Evolutionary conservation across 2,888 invertebrate species (phyloP), one percentile per base, ranked within the genome.

Genomic region (Omphaloscelis lunosa): DNA sequence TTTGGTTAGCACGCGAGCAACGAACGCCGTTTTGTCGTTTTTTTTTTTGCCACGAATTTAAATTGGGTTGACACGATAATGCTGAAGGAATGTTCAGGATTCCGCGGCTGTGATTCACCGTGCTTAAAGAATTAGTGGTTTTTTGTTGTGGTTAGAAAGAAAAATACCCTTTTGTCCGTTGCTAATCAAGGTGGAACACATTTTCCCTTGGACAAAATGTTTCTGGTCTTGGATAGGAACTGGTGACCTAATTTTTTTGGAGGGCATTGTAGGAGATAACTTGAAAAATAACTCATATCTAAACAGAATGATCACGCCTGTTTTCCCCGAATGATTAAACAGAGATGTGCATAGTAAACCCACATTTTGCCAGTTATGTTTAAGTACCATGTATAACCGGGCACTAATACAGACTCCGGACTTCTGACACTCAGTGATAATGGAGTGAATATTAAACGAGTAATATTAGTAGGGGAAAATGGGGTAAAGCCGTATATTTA

Each of bases 1-100:
- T 93, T 93, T 88, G 91, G 91, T 90, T 91, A 92, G 91, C 96
- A 96, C 96, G 96, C 96, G 90, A 95, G 90, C 92, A 90, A 73
- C 83, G 86, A 87, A 84, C 88, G 86, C 83, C 78, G 73, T 85
- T 85, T 83, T 79, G 86, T 85, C 78, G 77, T 83, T 87, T 86
- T 84, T 87, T 86, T 84, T 85, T 85, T 85, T 67, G 86, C 88
- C 77, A 82, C 88, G 80, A 88, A 80, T 90, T 90, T 77, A 89
- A 87, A 89, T 87, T 89, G 83, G 87, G 87, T 84, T 89, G 87
- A 87, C 88, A 83, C 88, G 89, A 88, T 89, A 89, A 86, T 87
- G 87, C 72, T 86, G 75, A 82, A 82, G 73, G 84, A 88, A 89
- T 89, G 83, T 76, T 77, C 41, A 79, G 74, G 75, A 80, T 87